Evolutionary conservation across 2,113 vertebrate species (phyloP).

Genomic region (Thamnophis sirtalis): DNA sequence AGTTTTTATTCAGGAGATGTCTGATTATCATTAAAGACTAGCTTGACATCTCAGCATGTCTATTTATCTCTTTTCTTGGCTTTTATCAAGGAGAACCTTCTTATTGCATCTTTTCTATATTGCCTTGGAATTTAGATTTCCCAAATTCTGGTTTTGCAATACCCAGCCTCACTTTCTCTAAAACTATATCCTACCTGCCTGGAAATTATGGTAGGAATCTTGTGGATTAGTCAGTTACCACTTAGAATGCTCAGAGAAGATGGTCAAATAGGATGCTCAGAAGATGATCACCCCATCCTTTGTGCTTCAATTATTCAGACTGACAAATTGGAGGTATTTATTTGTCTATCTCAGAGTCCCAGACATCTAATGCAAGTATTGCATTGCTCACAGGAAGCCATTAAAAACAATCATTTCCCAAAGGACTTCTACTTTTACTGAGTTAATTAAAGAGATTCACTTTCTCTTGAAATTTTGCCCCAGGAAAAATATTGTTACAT

Average conservation of each 20-base stretch:
- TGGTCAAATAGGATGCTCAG: neutral
- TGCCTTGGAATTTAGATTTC: neutral
- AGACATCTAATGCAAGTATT: neutral
- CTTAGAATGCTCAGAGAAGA: neutral
- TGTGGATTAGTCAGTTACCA: neutral
- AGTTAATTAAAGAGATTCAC: neutral
- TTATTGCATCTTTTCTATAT: neutral
- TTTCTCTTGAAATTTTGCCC: neutral
- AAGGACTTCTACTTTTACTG: neutral
- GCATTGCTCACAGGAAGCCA: neutral
- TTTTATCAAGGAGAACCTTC: neutral
- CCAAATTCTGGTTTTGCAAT: neutral
- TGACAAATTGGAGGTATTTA: neutral
- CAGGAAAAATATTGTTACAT: neutral
- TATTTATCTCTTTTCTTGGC: neutral
- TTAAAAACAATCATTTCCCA: neutral
- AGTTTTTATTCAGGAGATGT: neutral
- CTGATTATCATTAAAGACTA: neutral
- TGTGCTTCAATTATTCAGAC: neutral
- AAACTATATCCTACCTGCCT: neutral
- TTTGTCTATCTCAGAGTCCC: neutral
- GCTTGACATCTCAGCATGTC: neutral
- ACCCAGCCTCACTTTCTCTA: neutral
- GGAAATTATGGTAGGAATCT: neutral
- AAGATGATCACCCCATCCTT: neutral